Evolutionary conservation across 2,113 vertebrate species (phyloP).

Genomic region (Anas platyrhynchos): DNA sequence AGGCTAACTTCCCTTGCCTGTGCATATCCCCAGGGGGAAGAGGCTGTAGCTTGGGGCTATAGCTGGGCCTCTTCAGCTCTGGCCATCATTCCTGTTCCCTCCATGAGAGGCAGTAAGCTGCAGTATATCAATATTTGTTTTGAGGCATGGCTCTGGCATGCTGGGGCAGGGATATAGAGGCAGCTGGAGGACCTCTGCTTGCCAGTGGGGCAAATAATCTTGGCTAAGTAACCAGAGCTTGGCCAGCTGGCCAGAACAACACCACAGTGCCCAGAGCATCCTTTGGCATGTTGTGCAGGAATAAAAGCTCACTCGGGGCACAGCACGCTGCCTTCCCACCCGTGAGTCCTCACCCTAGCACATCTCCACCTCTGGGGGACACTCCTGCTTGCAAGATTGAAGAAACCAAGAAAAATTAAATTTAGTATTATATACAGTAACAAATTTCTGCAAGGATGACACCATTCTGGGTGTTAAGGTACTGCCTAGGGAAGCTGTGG

Average conservation of each 20-base stretch:
- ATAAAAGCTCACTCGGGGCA: background rate
- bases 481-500: background rate
- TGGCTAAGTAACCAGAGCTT: background rate
- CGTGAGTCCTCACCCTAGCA: background rate
- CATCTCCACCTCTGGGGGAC: background rate
- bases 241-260: rapidly evolving
- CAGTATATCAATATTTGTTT: background rate
- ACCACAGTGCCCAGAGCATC: background rate
- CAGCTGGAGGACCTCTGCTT: background rate
- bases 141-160: background rate
- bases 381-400: background rate
- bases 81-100: background rate
- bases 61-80: background rate
- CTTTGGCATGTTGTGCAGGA: rapidly evolving
- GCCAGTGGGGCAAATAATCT: rapidly evolving
- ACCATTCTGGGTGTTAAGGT: background rate
- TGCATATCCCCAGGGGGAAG: rapidly evolving
- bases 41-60: background rate
- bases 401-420: background rate
- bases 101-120: rapidly evolving
- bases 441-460: background rate
- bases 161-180: background rate
- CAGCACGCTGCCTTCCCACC: background rate
- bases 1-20: background rate
- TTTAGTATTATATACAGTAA: background rate